These are phyloP conservation scores for Odontocerum albicorne DNA, from an alignment of 2,888 invertebrate genomes.

Conservation along the genomic window DNA sequence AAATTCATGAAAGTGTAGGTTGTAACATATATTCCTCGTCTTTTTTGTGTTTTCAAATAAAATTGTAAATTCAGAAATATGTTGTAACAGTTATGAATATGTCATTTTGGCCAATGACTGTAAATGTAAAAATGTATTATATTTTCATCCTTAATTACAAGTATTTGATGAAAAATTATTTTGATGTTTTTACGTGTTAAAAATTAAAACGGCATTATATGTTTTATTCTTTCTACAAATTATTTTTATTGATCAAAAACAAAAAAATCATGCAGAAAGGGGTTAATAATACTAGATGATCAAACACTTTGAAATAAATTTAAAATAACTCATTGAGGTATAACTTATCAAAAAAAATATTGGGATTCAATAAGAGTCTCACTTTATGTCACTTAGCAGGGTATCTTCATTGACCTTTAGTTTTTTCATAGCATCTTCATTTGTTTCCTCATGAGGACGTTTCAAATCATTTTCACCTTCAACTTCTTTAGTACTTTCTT, in stretches of 20 bases:
- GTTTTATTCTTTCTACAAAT: not conserved
- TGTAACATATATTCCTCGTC: too few relatives aligned
- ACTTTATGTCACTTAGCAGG: constrained; percentile 39
- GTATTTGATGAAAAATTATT: too few relatives aligned
- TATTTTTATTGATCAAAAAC: not conserved
- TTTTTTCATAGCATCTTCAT: constrained; percentile 36
- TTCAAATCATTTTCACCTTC: constrained; percentile 13
- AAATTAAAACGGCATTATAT: too few relatives aligned
- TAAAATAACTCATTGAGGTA: not conserved
- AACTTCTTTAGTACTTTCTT: constrained; percentile 10
- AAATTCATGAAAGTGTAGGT: too few relatives aligned
- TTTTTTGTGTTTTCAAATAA: too few relatives aligned
- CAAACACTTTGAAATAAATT: constrained; percentile 14
- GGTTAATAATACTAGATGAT: too few relatives aligned
- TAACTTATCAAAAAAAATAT: not conserved
- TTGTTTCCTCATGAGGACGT: constrained; percentile 28
- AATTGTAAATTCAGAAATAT: too few relatives aligned
- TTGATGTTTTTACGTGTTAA: too few relatives aligned
- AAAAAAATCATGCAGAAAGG: not conserved
- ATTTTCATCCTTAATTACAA: too few relatives aligned
- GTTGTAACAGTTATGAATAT: too few relatives aligned
- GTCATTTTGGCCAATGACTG: too few relatives aligned
- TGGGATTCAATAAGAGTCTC: not conserved
- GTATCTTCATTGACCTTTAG: constrained; percentile 42
- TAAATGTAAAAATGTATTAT: too few relatives aligned